These are phyloP conservation scores for Panthera tigris DNA, from an alignment of 2,113 vertebrate genomes.

Conservation along the genomic window DNA sequence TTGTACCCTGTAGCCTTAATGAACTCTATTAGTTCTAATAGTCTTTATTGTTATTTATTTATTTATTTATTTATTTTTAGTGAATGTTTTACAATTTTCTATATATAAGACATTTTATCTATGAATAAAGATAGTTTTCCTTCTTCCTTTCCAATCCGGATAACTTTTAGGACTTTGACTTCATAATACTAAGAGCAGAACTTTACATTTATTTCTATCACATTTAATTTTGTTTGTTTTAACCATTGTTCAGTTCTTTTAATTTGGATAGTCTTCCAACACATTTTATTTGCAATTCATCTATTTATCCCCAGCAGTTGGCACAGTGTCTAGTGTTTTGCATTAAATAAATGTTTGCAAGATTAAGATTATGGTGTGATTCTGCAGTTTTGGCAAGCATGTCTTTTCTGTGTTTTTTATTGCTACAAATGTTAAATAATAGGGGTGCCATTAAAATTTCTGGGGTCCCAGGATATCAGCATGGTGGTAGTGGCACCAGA, in stretches of 20 bases:
- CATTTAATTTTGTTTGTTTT: not conserved
- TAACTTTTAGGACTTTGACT: not conserved
- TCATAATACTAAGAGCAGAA: not conserved
- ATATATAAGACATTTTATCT: not conserved
- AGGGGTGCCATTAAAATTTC: not conserved
- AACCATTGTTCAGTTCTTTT: not conserved
- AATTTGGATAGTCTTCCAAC: not conserved
- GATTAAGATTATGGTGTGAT: not conserved
- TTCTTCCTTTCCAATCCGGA: not conserved
- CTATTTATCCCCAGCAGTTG: not conserved
- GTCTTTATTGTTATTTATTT: not conserved
- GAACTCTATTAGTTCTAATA: not conserved
- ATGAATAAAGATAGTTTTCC: not conserved
- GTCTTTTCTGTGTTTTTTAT: not conserved
- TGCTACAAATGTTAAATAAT: not conserved
- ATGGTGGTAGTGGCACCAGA: not conserved
- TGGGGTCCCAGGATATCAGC: not conserved
- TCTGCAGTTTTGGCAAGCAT: not conserved
- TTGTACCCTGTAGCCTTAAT: not conserved
- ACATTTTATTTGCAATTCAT: not conserved
- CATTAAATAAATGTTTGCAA: not conserved
- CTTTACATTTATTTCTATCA: not conserved
- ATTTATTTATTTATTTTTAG: not conserved
- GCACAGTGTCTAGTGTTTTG: not conserved
- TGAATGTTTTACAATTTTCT: not conserved